Conservation (phyloP, 2,113 vertebrate genomes). For the Ardeotis arabs region DNA sequence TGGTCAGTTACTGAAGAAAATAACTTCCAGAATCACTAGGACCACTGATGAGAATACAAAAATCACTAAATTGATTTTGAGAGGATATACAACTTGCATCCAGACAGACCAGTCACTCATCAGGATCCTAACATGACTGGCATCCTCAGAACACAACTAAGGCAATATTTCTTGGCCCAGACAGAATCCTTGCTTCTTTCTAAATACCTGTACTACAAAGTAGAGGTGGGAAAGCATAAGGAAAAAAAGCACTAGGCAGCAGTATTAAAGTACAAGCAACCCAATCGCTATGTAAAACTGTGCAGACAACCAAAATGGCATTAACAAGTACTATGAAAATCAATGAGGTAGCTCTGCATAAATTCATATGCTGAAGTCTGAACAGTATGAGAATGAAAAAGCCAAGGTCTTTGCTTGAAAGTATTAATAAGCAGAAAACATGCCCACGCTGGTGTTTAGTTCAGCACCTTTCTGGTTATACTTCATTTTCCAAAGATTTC, state of each 20-base stretch:
- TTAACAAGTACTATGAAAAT: constrained; percentile 17
- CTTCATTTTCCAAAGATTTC: constrained; percentile 10
- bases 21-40: not conserved
- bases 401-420: not conserved
- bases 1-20: not conserved
- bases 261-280: not conserved
- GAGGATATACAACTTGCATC: not conserved
- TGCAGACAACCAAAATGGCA: not conserved
- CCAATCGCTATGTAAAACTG: not conserved
- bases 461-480: constrained; percentile 24
- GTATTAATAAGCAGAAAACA: constrained; percentile 14
- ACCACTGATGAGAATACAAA: not conserved
- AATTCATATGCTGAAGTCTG: not conserved
- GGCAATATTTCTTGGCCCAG: not conserved
- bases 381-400: not conserved
- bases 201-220: not conserved
- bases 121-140: not conserved
- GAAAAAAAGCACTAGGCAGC: not conserved
- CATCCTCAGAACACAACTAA: not conserved
- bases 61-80: not conserved
- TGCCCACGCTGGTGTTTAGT: not conserved
- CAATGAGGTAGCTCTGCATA: constrained; percentile 22
- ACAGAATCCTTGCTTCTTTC: not conserved
- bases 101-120: not conserved
- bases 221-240: not conserved